Percentiles rank a stretch among this genome's conserved stretches.
phyloP scores from a whole-genome alignment of 2,113 vertebrate genomes.

The Agapornis roseicollis region DNA sequence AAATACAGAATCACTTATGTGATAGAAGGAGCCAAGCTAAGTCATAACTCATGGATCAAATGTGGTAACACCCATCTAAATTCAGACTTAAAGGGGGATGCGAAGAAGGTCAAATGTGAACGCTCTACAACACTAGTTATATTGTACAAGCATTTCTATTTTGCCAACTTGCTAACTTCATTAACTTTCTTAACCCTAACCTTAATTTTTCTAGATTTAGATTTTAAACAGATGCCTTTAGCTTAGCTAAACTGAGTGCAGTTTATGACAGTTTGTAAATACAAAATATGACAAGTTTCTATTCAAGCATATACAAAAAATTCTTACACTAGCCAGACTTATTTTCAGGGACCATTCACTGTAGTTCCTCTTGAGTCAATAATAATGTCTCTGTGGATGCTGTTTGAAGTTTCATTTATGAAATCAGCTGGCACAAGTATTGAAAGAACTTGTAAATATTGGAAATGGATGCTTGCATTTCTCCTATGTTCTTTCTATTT shows the following conservation, averaged over 20 bases:
- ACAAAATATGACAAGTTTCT: neutral
- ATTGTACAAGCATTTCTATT: neutral
- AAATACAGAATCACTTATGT: neutral
- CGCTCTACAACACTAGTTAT: neutral
- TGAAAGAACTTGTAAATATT: neutral
- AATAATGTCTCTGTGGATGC: neutral
- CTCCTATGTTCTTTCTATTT: neutral
- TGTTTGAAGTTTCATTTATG: neutral
- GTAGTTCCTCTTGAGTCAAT: neutral
- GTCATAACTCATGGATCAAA: neutral
- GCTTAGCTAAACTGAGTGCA: neutral
- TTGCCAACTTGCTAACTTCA: neutral
- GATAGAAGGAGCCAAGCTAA: neutral
- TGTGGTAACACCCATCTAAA: neutral
- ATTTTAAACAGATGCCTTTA: neutral
- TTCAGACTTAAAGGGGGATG: neutral
- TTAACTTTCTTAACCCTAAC: neutral
- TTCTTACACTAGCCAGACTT: fast-evolving
- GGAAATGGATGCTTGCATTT: neutral
- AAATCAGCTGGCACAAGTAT: neutral
- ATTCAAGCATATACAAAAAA: neutral
- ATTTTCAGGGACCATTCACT: neutral
- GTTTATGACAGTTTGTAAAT: neutral
- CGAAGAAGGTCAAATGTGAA: neutral
- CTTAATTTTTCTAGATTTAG: neutral